Evolutionary conservation across 2,113 vertebrate species (phyloP).

Genomic region (Aphyosemion australe): DNA sequence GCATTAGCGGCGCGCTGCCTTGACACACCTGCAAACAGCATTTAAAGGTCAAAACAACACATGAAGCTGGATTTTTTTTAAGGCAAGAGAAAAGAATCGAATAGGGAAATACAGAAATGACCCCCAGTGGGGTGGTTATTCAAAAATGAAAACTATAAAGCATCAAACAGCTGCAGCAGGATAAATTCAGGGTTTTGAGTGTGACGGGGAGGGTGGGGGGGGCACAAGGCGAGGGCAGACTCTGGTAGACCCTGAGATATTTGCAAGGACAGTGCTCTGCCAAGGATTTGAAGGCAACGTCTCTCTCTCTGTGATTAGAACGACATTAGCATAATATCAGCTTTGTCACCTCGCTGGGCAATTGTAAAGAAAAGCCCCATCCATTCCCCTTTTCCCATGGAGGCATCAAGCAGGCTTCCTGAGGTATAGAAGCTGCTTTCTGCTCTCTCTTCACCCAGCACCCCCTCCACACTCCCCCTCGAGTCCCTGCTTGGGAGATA

Average conservation of each 20-base stretch:
- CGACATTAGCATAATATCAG: slow-evolving; percentile 79
- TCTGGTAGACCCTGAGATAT: slow-evolving; percentile 47
- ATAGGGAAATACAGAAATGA: slow-evolving; percentile 27
- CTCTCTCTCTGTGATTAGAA: slow-evolving; percentile 73
- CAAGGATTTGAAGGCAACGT: slow-evolving; percentile 65
- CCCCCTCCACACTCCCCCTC: slow-evolving; percentile 21
- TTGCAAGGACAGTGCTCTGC: slow-evolving; percentile 38
- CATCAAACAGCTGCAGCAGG: slow-evolving; percentile 31
- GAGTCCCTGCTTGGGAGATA: slow-evolving; percentile 73
- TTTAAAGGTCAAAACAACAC: slow-evolving; percentile 73
- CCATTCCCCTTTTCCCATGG: slow-evolving; percentile 59
- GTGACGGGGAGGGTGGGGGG: background rate
- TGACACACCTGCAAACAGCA: slow-evolving; percentile 68
- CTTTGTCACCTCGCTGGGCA: slow-evolving; percentile 76
- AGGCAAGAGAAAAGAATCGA: slow-evolving; percentile 29
- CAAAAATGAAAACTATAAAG: slow-evolving; percentile 33
- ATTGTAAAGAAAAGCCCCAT: slow-evolving; percentile 68
- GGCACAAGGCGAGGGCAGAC: slow-evolving; percentile 14
- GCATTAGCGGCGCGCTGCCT: slow-evolving; percentile 52
- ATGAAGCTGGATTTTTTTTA: slow-evolving; percentile 13
- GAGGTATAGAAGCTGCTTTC: slow-evolving; percentile 66
- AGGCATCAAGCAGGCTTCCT: slow-evolving; percentile 59
- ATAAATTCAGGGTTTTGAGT: slow-evolving; percentile 40
- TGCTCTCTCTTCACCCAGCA: slow-evolving; percentile 34
- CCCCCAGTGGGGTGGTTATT: background rate